These are phyloP conservation scores for Pardalotus punctatus DNA, from an alignment of 2,113 vertebrate genomes.

Conservation along the genomic window DNA sequence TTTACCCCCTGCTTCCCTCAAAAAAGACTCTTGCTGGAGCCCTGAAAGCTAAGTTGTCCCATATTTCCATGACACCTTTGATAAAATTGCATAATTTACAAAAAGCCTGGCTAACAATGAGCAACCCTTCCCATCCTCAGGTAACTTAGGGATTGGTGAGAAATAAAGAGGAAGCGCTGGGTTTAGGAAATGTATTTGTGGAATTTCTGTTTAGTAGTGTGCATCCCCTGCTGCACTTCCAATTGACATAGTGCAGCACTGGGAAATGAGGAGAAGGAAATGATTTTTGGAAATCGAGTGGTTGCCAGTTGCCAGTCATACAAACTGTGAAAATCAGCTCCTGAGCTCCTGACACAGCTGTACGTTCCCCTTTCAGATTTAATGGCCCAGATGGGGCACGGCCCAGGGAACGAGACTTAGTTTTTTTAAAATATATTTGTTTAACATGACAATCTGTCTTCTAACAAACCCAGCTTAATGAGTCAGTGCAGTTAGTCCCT, in stretches of 20 bases:
- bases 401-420: background rate
- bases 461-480: background rate
- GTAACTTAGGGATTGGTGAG: background rate
- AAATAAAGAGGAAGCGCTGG: background rate
- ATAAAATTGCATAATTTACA: background rate
- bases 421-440: background rate
- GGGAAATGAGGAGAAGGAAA: background rate
- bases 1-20: background rate
- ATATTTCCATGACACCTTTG: background rate
- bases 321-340: background rate
- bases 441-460: slow-evolving; percentile 43
- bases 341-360: background rate
- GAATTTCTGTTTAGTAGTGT: background rate
- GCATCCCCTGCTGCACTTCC: background rate
- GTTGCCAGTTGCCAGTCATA: background rate
- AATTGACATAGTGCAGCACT: background rate
- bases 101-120: background rate
- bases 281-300: background rate
- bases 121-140: background rate
- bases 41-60: background rate
- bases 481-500: background rate
- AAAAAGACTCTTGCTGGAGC: background rate
- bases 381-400: background rate
- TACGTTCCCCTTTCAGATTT: slow-evolving; percentile 1
- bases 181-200: background rate